phyloP scores from a whole-genome alignment of 2,888 invertebrate species.

The Drosophila austrosaltans region DNA sequence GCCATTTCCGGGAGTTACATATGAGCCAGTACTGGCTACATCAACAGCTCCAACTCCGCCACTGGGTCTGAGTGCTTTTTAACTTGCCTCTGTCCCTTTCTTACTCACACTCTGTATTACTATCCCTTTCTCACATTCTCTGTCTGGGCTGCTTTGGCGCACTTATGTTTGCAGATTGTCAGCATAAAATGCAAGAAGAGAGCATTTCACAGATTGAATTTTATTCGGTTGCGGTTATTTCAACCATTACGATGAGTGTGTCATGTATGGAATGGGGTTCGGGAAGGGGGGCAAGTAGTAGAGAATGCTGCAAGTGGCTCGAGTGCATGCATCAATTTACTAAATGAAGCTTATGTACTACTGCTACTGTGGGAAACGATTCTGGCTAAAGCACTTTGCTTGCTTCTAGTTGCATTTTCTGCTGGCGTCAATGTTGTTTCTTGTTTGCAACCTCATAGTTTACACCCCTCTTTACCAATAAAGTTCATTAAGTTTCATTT shows the following conservation, averaged over 20 bases:
- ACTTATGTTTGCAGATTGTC: slow-evolving; percentile 73
- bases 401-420: slow-evolving; percentile 46
- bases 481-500: slow-evolving; percentile 64
- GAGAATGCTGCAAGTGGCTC: slow-evolving; percentile 16
- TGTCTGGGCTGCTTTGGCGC: slow-evolving; percentile 47
- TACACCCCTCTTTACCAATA: slow-evolving; percentile 14
- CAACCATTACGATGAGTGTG: slow-evolving; percentile 49
- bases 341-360: slow-evolving; percentile 61
- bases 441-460: slow-evolving; percentile 30
- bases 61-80: slow-evolving; percentile 67
- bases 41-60: slow-evolving; percentile 13
- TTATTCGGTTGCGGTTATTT: slow-evolving; percentile 71
- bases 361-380: slow-evolving; percentile 45
- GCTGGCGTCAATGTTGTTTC: slow-evolving; percentile 47
- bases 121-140: slow-evolving; percentile 54
- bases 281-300: background rate
- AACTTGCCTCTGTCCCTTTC: slow-evolving; percentile 53
- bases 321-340: slow-evolving; percentile 66
- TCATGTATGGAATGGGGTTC: slow-evolving; percentile 12
- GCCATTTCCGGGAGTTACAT: slow-evolving; percentile 68
- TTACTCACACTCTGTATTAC: background rate
- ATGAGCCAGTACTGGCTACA: slow-evolving; percentile 50
- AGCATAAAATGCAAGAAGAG: slow-evolving; percentile 67
- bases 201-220: slow-evolving; percentile 74
- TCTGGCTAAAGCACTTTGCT: slow-evolving; percentile 51